Evolutionary conservation across 2,113 vertebrate species (phyloP).

Genomic region (Nycticebus coucang): DNA sequence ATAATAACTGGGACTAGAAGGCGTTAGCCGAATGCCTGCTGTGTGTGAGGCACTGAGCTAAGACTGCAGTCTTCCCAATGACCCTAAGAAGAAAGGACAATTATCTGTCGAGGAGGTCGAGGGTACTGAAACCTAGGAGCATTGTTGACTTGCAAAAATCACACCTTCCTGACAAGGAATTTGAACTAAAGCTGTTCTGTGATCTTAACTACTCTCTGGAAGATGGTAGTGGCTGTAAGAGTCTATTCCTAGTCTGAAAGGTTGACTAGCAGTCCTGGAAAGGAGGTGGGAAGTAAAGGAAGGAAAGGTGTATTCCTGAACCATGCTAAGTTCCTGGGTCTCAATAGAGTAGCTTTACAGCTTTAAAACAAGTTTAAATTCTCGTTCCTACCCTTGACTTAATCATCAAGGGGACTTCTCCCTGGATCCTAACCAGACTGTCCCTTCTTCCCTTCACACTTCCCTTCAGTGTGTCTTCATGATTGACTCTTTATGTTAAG

Average conservation of each 20-base stretch:
- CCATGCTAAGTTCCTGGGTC: neutral
- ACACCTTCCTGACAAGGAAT: neutral
- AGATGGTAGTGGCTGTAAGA: neutral
- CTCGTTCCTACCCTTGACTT: neutral
- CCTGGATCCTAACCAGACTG: neutral
- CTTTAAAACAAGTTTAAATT: neutral
- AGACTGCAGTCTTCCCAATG: neutral
- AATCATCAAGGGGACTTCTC: neutral
- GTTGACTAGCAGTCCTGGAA: neutral
- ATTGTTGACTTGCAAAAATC: neutral
- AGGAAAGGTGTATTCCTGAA: neutral
- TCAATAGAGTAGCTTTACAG: neutral
- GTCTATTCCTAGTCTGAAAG: too few species aligned
- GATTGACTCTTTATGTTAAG: neutral
- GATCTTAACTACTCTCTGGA: neutral
- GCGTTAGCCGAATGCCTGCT: neutral
- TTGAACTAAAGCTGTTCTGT: neutral
- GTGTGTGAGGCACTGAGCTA: neutral
- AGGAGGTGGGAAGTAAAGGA: neutral
- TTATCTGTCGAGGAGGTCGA: neutral
- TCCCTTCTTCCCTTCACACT: neutral
- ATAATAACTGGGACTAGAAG: neutral
- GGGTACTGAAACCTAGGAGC: neutral
- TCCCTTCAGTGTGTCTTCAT: neutral
- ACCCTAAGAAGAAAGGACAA: neutral